phyloP scores from a whole-genome alignment of 2,888 invertebrate genomes.

The Protodeltote pygarga region DNA sequence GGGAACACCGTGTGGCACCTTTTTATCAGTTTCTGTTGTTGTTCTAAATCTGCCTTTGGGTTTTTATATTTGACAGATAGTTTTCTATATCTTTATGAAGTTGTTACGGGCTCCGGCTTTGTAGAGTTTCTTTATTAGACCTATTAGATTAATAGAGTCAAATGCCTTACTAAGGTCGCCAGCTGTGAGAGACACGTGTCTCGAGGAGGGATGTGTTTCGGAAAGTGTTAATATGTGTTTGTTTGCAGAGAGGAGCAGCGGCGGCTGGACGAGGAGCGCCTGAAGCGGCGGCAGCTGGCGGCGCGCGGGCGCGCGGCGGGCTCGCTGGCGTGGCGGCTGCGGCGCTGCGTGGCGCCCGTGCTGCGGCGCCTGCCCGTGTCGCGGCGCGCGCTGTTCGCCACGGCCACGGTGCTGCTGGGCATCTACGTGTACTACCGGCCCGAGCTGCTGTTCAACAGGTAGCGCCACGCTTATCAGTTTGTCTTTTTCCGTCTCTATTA shows the following conservation, averaged over 20 bases:
- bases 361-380: conserved; percentile 76
- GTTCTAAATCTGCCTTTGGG: too few relatives aligned
- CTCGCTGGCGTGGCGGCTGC: conserved; percentile 41
- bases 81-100: too few relatives aligned
- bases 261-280: conserved; percentile 85
- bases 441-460: conserved; percentile 76
- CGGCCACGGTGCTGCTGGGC: conserved; percentile 87
- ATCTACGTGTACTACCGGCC: conserved; percentile 87
- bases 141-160: too few relatives aligned
- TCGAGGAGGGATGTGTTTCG: too few relatives aligned
- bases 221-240: too few relatives aligned
- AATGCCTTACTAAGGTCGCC: too few relatives aligned
- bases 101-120: too few relatives aligned
- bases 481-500: conserved; percentile 75
- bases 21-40: too few relatives aligned
- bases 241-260: conserved; percentile 88
- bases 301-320: conserved; percentile 41
- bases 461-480: conserved; percentile 80
- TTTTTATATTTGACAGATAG: too few relatives aligned
- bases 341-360: conserved; percentile 57
- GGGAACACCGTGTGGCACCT: too few relatives aligned
- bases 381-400: conserved; percentile 80
- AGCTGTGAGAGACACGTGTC: too few relatives aligned
- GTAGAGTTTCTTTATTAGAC: too few relatives aligned
- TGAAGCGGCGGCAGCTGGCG: conserved; percentile 73